Evolutionary conservation across 2,797 vertebrate species (phyloP), one percentile per base, ranked within the genome.

Genomic region (Buphagus erythrorhynchus): DNA sequence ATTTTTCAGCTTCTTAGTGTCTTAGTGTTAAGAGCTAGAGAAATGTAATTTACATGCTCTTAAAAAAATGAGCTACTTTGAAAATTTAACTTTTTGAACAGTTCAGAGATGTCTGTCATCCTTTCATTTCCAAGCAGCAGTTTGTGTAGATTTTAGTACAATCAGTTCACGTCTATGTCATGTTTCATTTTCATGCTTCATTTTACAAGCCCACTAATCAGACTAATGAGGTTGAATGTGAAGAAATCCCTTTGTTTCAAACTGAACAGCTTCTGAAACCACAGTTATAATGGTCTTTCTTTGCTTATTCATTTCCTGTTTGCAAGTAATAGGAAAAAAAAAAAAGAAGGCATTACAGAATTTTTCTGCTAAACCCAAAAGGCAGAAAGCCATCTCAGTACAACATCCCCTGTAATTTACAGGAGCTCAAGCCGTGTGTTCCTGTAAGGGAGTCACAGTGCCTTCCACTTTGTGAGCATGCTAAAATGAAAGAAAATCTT

Each of bases 201-300:
- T 92, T 97, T 97, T 96, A 91, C 92, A 94, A 93, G 76, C 54
- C 61, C 63, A 35, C 88, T 97, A 97, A 97, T 97, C 97, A 96
- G 90, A 97, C 91, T 98, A 98, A 98, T 97, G 97, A 97, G 97
- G 83, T 52, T 93, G 95, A 97, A 92, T 88, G 90, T 93, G 96
- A 98, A 96, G 78, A 96, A 97, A 94, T 81, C 63, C 80, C 90
- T 97, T 97, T 97, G 96, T 97, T 96, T 92, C 85, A 89, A 87
- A 62, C 31, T 94, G 81, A 94, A 92, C 87, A 68, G 86, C 74
- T 84, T 94, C 88, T 87, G 76, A 81, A 92, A 79, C 86, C 81
- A 68, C 62, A 67, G 59, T 88, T 90, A 88, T 28, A 97, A 97
- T 88, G 61, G 74, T 33, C 78, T 88, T 25, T 82, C 62, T 93